phyloP scores from a whole-genome alignment of 2,797 vertebrate genomes.

The Anguilla megastoma region DNA sequence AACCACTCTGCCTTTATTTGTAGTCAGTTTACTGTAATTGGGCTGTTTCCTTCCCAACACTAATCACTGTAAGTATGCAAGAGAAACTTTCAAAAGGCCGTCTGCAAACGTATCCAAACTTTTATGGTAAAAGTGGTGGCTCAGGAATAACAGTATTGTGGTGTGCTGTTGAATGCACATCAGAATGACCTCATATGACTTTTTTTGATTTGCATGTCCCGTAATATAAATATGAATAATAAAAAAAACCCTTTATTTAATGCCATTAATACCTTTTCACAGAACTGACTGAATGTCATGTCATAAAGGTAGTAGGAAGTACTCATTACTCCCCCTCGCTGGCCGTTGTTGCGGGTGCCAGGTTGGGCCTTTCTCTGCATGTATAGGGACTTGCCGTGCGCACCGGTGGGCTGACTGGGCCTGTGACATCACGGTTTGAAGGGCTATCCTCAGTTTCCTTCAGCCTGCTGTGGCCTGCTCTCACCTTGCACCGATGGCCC shows the following conservation, averaged over 20 bases:
- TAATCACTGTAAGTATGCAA: not conserved
- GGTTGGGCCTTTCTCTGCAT: not conserved
- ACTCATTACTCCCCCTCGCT: not conserved
- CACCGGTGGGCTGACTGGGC: not conserved
- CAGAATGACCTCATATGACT: not conserved
- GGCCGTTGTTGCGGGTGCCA: not conserved
- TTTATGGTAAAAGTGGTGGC: not conserved
- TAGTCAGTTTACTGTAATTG: conserved; percentile 18
- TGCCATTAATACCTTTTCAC: not conserved
- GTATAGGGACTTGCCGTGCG: not conserved
- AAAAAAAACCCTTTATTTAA: too few relatives aligned
- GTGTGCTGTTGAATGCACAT: not conserved
- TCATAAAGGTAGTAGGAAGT: not conserved
- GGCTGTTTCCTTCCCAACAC: conserved; percentile 5
- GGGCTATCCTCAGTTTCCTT: not conserved
- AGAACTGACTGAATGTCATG: not conserved
- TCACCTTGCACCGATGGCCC: not conserved
- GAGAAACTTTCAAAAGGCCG: not conserved
- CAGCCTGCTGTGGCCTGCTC: not conserved
- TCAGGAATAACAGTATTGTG: not conserved
- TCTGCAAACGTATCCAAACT: not conserved
- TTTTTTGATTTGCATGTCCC: not conserved
- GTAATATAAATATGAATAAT: not conserved
- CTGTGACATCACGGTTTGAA: not conserved
- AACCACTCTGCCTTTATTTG: not conserved